A percentile compares a stretch with the other conserved stretches of the same genome.
Evolutionary conservation across 2,113 vertebrate species (phyloP).

Genomic region (Chloebia gouldiae): DNA sequence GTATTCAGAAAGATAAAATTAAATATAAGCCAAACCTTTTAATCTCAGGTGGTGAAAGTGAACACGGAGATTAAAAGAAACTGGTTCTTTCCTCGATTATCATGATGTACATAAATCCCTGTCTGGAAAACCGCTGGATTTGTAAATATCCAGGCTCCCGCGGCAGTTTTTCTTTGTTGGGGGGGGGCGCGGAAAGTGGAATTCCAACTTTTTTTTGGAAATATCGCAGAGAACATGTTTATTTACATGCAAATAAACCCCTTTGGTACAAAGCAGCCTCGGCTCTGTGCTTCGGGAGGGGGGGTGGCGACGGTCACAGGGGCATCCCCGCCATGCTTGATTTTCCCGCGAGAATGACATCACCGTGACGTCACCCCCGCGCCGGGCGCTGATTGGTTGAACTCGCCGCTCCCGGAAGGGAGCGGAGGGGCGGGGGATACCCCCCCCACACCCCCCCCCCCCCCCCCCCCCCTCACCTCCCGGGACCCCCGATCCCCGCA

Average conservation of each 20-base stretch:
- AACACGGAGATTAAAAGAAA: conserved; percentile 52
- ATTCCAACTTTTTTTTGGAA: not conserved
- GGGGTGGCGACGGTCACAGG: fast-evolving
- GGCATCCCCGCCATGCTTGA: conserved; percentile 20
- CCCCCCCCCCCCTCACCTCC: too few species aligned
- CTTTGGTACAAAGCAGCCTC: conserved; percentile 51
- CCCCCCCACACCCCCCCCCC: too few species aligned
- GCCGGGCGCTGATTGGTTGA: conserved; percentile 30
- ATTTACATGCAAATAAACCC: conserved; percentile 73
- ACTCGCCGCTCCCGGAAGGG: not conserved
- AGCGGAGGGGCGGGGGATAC: not conserved
- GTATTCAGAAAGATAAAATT: conserved; percentile 35
- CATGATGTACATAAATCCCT: conserved; percentile 9
- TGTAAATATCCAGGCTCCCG: not conserved
- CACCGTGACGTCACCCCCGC: not conserved
- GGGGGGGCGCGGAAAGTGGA: not conserved
- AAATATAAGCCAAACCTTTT: conserved; percentile 34
- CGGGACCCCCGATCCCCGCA: not conserved
- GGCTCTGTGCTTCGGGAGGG: fast-evolving
- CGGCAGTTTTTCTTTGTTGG: not conserved
- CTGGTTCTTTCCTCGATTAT: conserved; percentile 11
- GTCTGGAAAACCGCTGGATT: not conserved
- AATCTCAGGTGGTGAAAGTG: conserved; percentile 25
- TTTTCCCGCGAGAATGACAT: conserved; percentile 72
- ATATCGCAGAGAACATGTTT: conserved; percentile 53